phyloP scores from a whole-genome alignment of 2,113 vertebrate species.

The Pseudolaguvia tuberculata region DNA sequence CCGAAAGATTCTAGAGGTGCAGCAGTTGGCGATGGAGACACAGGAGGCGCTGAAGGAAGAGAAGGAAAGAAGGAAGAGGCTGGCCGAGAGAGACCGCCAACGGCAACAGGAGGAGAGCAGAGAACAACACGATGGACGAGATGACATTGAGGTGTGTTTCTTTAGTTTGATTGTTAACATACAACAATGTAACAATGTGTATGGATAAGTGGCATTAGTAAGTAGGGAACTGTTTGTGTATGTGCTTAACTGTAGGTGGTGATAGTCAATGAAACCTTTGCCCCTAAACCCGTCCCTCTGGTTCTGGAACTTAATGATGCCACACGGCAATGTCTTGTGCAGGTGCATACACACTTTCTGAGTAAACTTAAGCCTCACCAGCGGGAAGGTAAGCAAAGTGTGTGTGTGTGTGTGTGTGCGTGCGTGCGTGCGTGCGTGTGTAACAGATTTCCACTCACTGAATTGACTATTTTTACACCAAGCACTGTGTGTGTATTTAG shows the following conservation, averaged over 20 bases:
- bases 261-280: conserved; percentile 74
- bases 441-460: not conserved
- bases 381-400: conserved; percentile 74
- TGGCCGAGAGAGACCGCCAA: conserved; percentile 83
- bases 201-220: too few species aligned
- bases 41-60: conserved; percentile 92
- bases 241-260: conserved; percentile 69
- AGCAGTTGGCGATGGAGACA: conserved; percentile 83
- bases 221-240: not conserved
- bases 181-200: too few species aligned
- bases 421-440: not conserved
- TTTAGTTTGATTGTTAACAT: too few species aligned
- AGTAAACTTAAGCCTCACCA: conserved; percentile 91
- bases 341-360: conserved; percentile 88
- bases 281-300: conserved; percentile 81
- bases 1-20: conserved; percentile 86
- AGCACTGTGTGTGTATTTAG: conserved; percentile 57
- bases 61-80: conserved; percentile 84
- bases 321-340: conserved; percentile 84
- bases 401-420: not conserved
- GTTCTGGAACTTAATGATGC: conserved; percentile 89
- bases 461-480: not conserved
- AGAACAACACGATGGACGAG: conserved; percentile 65
- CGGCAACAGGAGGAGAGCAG: conserved; percentile 75
- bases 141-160: conserved; percentile 33